A percentile compares a stretch with the other conserved stretches of the same genome.
phyloP scores from a whole-genome alignment of 2,113 vertebrate species.

The Probosciger aterrimus region DNA sequence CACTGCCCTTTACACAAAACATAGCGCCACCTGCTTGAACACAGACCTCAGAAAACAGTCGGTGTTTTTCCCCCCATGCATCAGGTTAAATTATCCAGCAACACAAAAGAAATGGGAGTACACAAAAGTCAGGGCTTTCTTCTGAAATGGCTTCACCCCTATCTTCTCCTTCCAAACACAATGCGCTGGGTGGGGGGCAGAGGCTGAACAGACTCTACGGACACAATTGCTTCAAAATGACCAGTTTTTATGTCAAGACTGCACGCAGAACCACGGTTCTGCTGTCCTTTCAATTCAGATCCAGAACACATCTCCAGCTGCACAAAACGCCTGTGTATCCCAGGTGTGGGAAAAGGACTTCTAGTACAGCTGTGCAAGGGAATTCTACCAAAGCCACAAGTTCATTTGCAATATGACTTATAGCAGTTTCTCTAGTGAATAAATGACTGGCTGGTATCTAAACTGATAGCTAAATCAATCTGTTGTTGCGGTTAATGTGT shows the following conservation, averaged over 20 bases:
- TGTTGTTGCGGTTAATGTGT: not conserved
- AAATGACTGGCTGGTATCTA: not conserved
- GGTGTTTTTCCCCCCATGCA: not conserved
- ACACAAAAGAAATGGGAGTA: slow-evolving; percentile 40
- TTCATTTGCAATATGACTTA: not conserved
- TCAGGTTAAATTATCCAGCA: slow-evolving; percentile 27
- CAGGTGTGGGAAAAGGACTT: not conserved
- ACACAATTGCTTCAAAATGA: slow-evolving; percentile 24
- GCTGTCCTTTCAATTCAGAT: not conserved
- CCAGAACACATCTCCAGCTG: not conserved
- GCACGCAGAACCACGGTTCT: not conserved
- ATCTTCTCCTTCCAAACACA: slow-evolving; percentile 29
- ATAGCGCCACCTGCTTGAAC: slow-evolving; percentile 64
- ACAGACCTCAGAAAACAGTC: slow-evolving; percentile 47
- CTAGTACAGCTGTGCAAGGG: not conserved
- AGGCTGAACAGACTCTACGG: not conserved
- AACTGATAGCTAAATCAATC: not conserved
- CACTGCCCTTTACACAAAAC: slow-evolving; percentile 48
- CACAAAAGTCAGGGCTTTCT: slow-evolving; percentile 31
- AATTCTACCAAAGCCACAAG: not conserved
- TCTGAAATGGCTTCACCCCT: not conserved
- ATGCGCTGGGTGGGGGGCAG: not conserved
- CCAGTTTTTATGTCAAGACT: not conserved
- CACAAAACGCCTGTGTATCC: not conserved
- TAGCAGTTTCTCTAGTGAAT: not conserved